Evolutionary conservation across 2,113 vertebrate species (phyloP), one percentile per base, ranked within the genome.

Genomic region (Morone chrysops): DNA sequence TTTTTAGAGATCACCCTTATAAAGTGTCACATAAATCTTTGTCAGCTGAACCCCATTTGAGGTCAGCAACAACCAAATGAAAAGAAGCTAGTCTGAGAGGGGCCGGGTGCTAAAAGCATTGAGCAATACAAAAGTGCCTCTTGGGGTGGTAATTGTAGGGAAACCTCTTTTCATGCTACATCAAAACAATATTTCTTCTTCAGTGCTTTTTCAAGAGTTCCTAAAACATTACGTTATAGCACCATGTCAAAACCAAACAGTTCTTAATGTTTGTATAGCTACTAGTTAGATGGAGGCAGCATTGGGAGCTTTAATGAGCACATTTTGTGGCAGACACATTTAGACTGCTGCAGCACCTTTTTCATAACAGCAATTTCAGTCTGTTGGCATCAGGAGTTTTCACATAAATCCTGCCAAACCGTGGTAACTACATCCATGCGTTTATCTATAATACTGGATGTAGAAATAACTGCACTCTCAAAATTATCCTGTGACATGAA

Each of bases 91-190:
- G 56, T 22, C 73, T 63, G 53, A 70, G 22, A 60, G 10, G 14
- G 4, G 4, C 22, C 0, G 0, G 13, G 45, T 75, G 83, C 75
- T 82, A 59, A 89, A 90, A 86, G 82, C 80, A n/a, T 31, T 18
- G 22, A 71, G 43, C 13, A 18, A 22, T n/a, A 31, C 25, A 76
- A 38, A 56, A 59, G 43, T 45, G 48, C 31, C 68, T 18, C 18
- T 80, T 67, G 25, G 20, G 18, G 22, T 25, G 4, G 25, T 81
- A 77, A 80, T 85, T 77, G 57, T 20, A 20, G 38, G 22, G 66
- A 61, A 76, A 68, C 10, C 2, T 69, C 25, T 80, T 50, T 80
- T 80, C 78, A 68, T 43, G 10, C 51, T 20, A 40, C 20, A 77
- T 40, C 6, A 40, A 6, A 66, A 68, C 53, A 60, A 61, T 6